Percentiles rank a stretch among this genome's conserved stretches.
These are phyloP conservation scores for Cerastis leucographa DNA, from an alignment of 2,888 invertebrate genomes.

Conservation along the genomic window DNA sequence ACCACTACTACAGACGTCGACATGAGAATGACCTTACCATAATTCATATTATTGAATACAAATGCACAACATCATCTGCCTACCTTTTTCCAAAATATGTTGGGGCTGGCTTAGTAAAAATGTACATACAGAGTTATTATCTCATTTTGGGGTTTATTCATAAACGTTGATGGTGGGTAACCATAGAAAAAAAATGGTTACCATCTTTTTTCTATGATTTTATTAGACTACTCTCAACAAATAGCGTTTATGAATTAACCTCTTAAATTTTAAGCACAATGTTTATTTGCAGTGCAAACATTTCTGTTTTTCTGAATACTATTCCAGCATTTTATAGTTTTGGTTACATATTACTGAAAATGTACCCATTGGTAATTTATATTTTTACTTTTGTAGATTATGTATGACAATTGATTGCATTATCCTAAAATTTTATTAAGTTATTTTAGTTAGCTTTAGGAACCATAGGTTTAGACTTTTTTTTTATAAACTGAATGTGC, in stretches of 20 bases:
- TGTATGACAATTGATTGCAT: constrained; percentile 61
- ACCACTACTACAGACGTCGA: constrained; percentile 83
- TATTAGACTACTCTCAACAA: background rate
- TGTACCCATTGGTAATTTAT: constrained; percentile 46
- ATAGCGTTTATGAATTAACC: background rate
- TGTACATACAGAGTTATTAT: constrained; percentile 62
- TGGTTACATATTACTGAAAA: constrained; percentile 58
- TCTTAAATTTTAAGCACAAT: constrained; percentile 68
- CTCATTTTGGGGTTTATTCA: constrained; percentile 35
- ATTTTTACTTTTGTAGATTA: constrained; percentile 63
- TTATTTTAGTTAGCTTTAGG: constrained; percentile 56
- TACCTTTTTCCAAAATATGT: background rate
- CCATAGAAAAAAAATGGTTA: background rate
- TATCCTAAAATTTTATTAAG: constrained; percentile 39
- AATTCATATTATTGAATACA: constrained; percentile 48
- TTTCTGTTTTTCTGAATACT: constrained; percentile 54
- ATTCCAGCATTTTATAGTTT: constrained; percentile 55
- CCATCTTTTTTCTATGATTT: background rate
- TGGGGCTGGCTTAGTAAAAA: constrained; percentile 22
- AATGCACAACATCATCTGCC: background rate
- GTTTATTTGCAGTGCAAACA: constrained; percentile 67
- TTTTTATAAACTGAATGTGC: constrained; percentile 60
- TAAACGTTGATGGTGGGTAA: background rate
- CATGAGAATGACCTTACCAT: constrained; percentile 83
- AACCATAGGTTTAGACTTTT: constrained; percentile 48